Percentiles rank a stretch among this genome's conserved stretches.
Conservation (phyloP, 2,113 vertebrate genomes). For the Erinaceus europaeus region DNA sequence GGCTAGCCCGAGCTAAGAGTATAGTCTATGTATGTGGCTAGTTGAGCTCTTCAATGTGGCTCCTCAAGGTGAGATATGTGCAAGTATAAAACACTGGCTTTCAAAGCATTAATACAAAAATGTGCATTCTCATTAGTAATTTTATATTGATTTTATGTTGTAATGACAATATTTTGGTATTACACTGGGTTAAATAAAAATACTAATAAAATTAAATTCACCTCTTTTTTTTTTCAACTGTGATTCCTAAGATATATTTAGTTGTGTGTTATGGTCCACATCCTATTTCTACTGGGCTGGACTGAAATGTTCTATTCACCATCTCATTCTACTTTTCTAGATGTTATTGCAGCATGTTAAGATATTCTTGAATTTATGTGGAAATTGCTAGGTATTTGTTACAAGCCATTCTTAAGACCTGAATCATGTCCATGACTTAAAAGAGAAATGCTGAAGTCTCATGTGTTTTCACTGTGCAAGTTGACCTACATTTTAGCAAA, state of each 20-base stretch:
- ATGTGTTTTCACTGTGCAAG: not conserved
- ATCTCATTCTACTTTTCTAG: not conserved
- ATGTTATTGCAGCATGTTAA: not conserved
- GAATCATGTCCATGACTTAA: not conserved
- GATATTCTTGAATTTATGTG: not conserved
- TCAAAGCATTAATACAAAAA: slow-evolving; percentile 8
- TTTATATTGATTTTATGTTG: not conserved
- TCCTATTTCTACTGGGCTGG: not conserved
- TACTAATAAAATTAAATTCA: slow-evolving; percentile 16
- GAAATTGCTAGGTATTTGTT: slow-evolving; percentile 2
- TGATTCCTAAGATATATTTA: not conserved
- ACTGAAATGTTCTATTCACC: not conserved
- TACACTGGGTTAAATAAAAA: not conserved
- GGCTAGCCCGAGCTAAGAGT: no score
- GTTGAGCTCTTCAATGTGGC: not conserved
- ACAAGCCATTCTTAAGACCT: slow-evolving; percentile 3
- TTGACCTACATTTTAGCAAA: slow-evolving; percentile 29
- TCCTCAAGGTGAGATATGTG: not conserved
- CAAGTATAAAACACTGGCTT: not conserved
- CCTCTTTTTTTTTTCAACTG: not conserved
- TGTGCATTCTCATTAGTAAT: not conserved
- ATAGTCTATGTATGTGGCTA: not conserved
- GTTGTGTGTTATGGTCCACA: not conserved
- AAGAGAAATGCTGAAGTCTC: not conserved
- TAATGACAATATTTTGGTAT: not conserved